phyloP scores from a whole-genome alignment of 2,797 vertebrate genomes.

The Pantherophis vulpinus region DNA sequence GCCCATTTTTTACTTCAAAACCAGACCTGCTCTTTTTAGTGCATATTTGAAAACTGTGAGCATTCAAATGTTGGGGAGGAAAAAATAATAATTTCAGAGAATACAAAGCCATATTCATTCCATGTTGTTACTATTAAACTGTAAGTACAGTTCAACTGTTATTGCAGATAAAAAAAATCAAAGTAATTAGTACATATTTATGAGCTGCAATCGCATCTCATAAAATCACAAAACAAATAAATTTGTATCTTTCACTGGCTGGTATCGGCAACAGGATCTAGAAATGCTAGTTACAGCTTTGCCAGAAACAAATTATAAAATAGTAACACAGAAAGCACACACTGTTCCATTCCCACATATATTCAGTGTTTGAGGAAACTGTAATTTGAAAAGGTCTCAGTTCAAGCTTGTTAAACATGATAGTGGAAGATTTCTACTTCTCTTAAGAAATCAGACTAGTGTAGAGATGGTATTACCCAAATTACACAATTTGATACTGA shows the following conservation, averaged over 20 bases:
- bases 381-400: neutral
- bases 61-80: neutral
- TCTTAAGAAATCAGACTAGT: neutral
- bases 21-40: neutral
- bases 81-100: neutral
- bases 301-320: slow-evolving; percentile 20
- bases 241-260: neutral
- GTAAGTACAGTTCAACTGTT: neutral
- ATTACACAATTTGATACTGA: neutral
- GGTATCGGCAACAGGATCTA: slow-evolving; percentile 8
- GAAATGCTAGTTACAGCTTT: slow-evolving; percentile 1
- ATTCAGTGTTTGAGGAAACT: slow-evolving; percentile 5
- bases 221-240: neutral
- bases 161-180: neutral
- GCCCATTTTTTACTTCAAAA: neutral
- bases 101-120: neutral
- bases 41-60: neutral
- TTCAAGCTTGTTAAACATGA: neutral
- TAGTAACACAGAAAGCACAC: neutral
- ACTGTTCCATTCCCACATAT: neutral
- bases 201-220: neutral
- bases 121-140: neutral
- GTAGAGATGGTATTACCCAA: neutral
- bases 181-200: slow-evolving; percentile 6
- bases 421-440: neutral